These are phyloP conservation scores for Eurytoma californica DNA, from an alignment of 2,888 invertebrate species.

Conservation along the genomic window DNA sequence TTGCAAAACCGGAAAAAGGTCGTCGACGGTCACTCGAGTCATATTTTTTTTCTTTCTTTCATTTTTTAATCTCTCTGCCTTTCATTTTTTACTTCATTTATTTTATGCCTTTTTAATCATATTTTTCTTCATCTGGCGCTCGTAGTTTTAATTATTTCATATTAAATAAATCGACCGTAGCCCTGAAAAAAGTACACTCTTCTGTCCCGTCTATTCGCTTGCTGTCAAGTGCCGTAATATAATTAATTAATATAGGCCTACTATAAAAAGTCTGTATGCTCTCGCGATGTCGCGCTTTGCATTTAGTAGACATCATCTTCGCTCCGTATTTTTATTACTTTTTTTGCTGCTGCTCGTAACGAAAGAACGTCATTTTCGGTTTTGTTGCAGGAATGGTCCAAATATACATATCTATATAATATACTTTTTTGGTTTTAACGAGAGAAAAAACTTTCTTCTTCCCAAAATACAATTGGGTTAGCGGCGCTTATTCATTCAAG, in stretches of 20 bases:
- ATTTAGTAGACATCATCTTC: conserved; percentile 64
- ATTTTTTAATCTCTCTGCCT: conserved; percentile 51
- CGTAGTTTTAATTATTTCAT: conserved; percentile 51
- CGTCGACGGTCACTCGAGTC: conserved; percentile 58
- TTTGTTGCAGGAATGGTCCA: conserved; percentile 75
- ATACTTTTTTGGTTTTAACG: conserved; percentile 75
- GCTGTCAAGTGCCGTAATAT: conserved; percentile 61
- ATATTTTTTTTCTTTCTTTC: conserved; percentile 53
- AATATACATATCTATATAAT: conserved; percentile 75
- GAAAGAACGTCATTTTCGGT: conserved; percentile 73
- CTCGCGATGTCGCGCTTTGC: conserved; percentile 65
- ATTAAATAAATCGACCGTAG: conserved; percentile 63
- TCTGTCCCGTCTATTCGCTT: conserved; percentile 58
- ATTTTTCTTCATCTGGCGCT: conserved; percentile 46
- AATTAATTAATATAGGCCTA: conserved; percentile 68
- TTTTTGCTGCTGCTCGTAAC: conserved; percentile 70
- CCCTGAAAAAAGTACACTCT: conserved; percentile 57
- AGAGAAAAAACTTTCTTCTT: conserved; percentile 75
- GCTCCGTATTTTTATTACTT: conserved; percentile 55
- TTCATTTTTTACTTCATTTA: conserved; percentile 40
- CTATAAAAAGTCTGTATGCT: conserved; percentile 66
- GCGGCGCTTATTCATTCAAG: conserved; percentile 72
- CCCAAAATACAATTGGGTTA: conserved; percentile 73
- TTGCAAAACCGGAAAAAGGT: conserved; percentile 57
- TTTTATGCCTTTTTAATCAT: conserved; percentile 41